Conservation (phyloP, 1,140 invertebrate species). For the Neodiprion virginianus region DNA sequence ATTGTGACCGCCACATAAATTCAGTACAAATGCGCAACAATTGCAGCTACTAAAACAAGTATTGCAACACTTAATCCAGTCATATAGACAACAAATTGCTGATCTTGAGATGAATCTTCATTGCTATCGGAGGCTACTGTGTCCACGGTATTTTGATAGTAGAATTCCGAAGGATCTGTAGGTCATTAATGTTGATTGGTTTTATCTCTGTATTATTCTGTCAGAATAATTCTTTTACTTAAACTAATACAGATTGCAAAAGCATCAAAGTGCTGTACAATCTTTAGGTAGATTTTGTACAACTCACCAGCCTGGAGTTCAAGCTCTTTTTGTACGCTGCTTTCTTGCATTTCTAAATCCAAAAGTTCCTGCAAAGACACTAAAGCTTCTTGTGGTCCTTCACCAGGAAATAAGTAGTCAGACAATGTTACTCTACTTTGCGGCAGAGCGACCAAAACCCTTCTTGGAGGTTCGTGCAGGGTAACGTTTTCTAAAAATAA, state of each 20-base stretch:
- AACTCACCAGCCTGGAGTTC: constrained; percentile 68
- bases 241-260: constrained; percentile 9
- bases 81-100: constrained; percentile 64
- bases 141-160: constrained; percentile 64
- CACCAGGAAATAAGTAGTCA: constrained; percentile 86
- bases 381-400: constrained; percentile 76
- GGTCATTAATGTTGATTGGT: constrained; percentile 29
- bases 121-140: constrained; percentile 58
- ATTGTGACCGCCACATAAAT: not conserved
- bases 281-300: too few species aligned
- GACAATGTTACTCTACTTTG: constrained; percentile 73
- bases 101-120: constrained; percentile 60
- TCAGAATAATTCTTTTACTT: constrained; percentile 17
- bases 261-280: not conserved
- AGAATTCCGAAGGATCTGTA: constrained; percentile 71
- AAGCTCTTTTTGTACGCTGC: constrained; percentile 70
- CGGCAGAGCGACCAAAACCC: constrained; percentile 75
- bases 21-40: constrained; percentile 61
- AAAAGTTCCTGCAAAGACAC: constrained; percentile 77
- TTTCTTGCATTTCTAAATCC: constrained; percentile 72
- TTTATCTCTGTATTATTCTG: not conserved
- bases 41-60: constrained; percentile 65
- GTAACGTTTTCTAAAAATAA: constrained; percentile 68
- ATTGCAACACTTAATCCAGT: constrained; percentile 64
- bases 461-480: constrained; percentile 79